Evolutionary conservation across 2,113 vertebrate species (phyloP).

Genomic region (Tragulus kanchil): DNA sequence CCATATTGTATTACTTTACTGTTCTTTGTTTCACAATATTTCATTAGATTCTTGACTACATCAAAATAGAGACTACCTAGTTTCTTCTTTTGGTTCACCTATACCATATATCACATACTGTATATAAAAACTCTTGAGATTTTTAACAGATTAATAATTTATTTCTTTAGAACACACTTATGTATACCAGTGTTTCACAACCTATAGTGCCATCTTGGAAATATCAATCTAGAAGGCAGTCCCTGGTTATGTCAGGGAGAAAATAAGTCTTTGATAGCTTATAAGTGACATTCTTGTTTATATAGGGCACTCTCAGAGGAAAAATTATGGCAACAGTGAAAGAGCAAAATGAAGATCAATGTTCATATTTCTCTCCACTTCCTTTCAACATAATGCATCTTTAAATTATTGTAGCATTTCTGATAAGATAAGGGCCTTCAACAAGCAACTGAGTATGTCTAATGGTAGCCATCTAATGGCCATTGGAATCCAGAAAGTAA

Average conservation of each 20-base stretch:
- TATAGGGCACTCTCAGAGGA: neutral
- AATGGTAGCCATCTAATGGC: neutral
- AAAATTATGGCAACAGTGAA: neutral
- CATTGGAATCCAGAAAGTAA: neutral
- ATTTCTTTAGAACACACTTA: neutral
- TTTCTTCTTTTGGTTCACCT: neutral
- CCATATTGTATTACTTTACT: neutral
- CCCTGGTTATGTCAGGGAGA: neutral
- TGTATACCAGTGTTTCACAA: neutral
- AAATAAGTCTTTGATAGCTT: neutral
- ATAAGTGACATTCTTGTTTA: slow-evolving; percentile 2
- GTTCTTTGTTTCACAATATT: neutral
- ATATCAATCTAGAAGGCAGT: neutral
- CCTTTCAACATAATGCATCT: neutral
- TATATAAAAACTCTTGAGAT: neutral
- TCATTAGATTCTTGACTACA: neutral
- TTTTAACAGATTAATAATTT: slow-evolving; percentile 23
- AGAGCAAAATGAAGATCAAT: neutral
- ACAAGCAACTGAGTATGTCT: neutral
- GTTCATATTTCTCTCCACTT: neutral
- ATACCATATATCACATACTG: neutral
- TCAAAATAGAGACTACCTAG: neutral
- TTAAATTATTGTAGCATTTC: slow-evolving; percentile 22
- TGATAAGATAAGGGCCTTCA: neutral
- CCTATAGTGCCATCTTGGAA: neutral